These are phyloP conservation scores for Masnerella sp. DNA, from an alignment of 2,888 invertebrate genomes.

Conservation along the genomic window DNA sequence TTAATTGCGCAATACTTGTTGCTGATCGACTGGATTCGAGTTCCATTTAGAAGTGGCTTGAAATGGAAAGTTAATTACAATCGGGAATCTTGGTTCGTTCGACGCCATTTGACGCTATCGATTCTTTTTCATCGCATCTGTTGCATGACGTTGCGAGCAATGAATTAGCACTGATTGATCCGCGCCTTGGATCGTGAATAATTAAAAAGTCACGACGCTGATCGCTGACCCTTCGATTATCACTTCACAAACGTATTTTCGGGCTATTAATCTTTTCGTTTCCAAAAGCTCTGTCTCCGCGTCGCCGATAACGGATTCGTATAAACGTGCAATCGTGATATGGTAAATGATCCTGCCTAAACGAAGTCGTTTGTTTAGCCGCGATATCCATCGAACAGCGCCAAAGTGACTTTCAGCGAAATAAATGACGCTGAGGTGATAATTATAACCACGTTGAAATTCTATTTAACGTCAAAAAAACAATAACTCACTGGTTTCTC, in stretches of 20 bases:
- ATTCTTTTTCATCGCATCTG: conserved; percentile 20
- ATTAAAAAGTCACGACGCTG: conserved; percentile 21
- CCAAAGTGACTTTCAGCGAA: conserved; percentile 8
- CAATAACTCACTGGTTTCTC: no score
- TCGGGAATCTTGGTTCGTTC: conserved; percentile 10
- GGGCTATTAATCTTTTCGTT: conserved; percentile 16
- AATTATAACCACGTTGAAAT: conserved; percentile 8
- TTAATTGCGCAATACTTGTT: conserved; percentile 46
- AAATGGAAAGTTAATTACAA: conserved; percentile 44
- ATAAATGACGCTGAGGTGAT: conserved; percentile 9
- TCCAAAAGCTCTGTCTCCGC: no score
- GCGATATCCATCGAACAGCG: conserved; percentile 10
- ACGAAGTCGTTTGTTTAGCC: conserved; percentile 27
- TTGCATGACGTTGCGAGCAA: conserved; percentile 27
- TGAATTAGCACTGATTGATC: conserved; percentile 27
- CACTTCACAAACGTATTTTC: conserved; percentile 17
- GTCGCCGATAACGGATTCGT: conserved; percentile 15
- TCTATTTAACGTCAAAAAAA: background rate
- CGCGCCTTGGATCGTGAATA: conserved; percentile 8
- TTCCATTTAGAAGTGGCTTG: conserved; percentile 18
- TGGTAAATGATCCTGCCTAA: conserved; percentile 17
- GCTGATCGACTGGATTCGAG: conserved; percentile 31
- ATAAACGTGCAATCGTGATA: conserved; percentile 22
- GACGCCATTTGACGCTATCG: conserved; percentile 7
- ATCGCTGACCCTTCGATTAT: conserved; percentile 8